phyloP scores from a whole-genome alignment of 2,113 vertebrate genomes.

The Machaerirhynchus nigripectus region DNA sequence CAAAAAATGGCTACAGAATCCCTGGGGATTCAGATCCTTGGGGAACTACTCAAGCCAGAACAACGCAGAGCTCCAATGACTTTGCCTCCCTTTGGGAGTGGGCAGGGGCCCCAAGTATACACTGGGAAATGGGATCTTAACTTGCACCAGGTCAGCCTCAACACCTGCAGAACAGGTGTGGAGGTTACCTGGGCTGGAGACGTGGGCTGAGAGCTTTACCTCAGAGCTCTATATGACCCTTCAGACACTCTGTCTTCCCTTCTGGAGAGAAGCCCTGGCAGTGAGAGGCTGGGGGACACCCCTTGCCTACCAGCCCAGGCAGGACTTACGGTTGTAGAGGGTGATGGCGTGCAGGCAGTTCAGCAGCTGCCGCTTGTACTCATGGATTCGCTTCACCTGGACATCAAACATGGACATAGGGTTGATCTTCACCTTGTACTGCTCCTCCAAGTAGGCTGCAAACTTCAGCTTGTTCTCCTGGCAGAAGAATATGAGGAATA shows the following conservation, averaged over 20 bases:
- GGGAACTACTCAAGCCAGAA: background rate
- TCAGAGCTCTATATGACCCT: background rate
- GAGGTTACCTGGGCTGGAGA: background rate
- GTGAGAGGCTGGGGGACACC: background rate
- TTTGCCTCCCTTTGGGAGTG: background rate
- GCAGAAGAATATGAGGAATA: background rate
- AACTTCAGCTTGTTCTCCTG: constrained; percentile 91
- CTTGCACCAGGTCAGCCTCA: background rate
- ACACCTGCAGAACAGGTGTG: background rate
- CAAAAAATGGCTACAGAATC: background rate
- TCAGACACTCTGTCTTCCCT: background rate
- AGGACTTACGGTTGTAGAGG: constrained; percentile 84
- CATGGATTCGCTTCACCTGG: constrained; percentile 89
- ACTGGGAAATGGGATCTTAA: background rate
- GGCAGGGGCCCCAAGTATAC: background rate
- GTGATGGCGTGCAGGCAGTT: constrained; percentile 85
- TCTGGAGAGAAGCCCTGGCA: background rate
- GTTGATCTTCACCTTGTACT: constrained; percentile 85
- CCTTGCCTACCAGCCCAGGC: background rate
- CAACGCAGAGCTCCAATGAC: background rate
- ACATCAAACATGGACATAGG: constrained; percentile 85
- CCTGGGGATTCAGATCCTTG: background rate
- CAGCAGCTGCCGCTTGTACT: constrained; percentile 88
- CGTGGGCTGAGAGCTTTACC: background rate
- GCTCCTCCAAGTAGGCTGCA: constrained; percentile 78